These are phyloP conservation scores for Carettochelys insculpta DNA, from an alignment of 2,113 vertebrate species.

Conservation along the genomic window DNA sequence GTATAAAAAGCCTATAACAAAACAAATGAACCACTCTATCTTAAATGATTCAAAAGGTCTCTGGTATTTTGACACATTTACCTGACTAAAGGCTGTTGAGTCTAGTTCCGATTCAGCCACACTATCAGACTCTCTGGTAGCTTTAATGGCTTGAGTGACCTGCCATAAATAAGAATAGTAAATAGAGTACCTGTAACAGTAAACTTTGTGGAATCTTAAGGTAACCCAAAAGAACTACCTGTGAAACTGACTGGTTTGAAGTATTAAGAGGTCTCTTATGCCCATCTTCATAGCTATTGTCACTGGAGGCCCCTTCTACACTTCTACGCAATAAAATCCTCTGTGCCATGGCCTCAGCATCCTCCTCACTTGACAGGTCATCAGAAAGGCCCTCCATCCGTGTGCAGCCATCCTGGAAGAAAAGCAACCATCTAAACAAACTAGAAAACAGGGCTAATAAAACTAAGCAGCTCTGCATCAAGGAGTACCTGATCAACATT, in stretches of 20 bases:
- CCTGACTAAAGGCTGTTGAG: constrained; percentile 73
- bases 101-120: constrained; percentile 80
- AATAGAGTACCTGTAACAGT: background rate
- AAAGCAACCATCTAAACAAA: background rate
- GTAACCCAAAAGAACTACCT: constrained; percentile 55
- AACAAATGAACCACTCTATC: background rate
- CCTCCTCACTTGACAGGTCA: constrained; percentile 93
- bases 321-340: constrained; percentile 60
- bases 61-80: constrained; percentile 14
- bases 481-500: background rate
- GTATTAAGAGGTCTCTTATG: constrained; percentile 72
- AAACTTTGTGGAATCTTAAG: background rate
- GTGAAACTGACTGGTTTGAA: constrained; percentile 66
- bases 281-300: constrained; percentile 75
- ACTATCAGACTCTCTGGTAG: constrained; percentile 79
- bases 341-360: constrained; percentile 66
- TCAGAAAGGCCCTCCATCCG: constrained; percentile 82
- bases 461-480: background rate
- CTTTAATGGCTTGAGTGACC: constrained; percentile 63
- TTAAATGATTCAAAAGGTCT: background rate
- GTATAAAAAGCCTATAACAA: background rate
- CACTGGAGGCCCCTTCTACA: constrained; percentile 72
- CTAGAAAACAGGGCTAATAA: background rate
- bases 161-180: constrained; percentile 39
- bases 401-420: constrained; percentile 71